These are phyloP conservation scores for Elaphurus davidianus DNA, from an alignment of 2,113 vertebrate species.

Conservation along the genomic window DNA sequence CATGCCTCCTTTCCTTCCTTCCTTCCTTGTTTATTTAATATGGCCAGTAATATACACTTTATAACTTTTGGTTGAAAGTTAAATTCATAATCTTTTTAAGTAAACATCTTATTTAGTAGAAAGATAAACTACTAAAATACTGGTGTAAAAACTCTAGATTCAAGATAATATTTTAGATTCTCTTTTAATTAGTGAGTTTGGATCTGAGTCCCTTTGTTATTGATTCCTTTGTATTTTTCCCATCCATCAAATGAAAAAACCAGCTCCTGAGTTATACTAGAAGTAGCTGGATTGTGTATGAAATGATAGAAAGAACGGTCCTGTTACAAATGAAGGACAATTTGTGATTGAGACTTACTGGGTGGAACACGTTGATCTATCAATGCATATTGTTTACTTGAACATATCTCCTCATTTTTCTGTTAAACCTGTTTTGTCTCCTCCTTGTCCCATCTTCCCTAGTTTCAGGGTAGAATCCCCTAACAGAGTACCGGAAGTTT, in stretches of 20 bases:
- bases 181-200: neutral
- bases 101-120: neutral
- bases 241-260: neutral
- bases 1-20: neutral
- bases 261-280: neutral
- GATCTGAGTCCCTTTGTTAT: neutral
- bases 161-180: neutral
- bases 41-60: neutral
- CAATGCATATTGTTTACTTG: neutral
- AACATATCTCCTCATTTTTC: neutral
- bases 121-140: neutral
- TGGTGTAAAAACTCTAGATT: neutral
- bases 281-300: neutral
- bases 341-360: neutral
- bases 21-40: neutral
- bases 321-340: neutral
- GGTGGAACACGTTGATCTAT: neutral
- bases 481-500: neutral
- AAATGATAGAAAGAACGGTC: neutral
- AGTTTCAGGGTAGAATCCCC: neutral
- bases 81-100: neutral
- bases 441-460: neutral
- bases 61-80: conserved; percentile 26
- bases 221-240: neutral
- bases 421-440: neutral